These are phyloP conservation scores for Myotis planiceps DNA, from an alignment of 2,797 vertebrate species.

Conservation along the genomic window DNA sequence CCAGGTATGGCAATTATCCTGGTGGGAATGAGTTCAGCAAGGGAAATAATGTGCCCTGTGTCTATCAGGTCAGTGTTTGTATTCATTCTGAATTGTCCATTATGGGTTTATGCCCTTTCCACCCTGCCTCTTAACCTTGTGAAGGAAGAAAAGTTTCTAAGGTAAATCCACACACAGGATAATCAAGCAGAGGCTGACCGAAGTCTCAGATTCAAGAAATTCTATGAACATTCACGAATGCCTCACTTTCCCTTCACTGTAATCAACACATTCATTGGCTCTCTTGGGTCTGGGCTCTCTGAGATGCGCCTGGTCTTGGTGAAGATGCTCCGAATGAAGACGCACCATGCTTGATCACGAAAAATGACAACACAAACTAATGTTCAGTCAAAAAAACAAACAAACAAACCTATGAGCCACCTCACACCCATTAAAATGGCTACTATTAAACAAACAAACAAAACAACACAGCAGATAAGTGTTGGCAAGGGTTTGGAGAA, in stretches of 20 bases:
- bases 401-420: not conserved
- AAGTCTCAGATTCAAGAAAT: not conserved
- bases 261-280: not conserved
- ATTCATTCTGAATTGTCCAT: constrained; percentile 62
- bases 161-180: not conserved
- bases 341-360: not conserved
- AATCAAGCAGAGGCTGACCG: not conserved
- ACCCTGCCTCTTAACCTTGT: not conserved
- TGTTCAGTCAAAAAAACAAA: not conserved
- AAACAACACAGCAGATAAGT: not conserved
- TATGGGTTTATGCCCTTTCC: not conserved
- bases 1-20: constrained; percentile 36
- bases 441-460: not conserved
- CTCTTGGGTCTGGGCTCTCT: not conserved
- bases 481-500: not conserved
- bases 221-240: not conserved
- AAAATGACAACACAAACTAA: not conserved
- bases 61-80: constrained; percentile 23
- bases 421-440: not conserved
- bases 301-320: not conserved
- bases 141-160: not conserved
- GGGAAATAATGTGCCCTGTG: constrained; percentile 30
- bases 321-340: not conserved
- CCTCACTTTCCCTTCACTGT: not conserved
- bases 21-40: constrained; percentile 71